Conservation (phyloP, 2,888 invertebrate genomes). For the Meta bourneti region DNA sequence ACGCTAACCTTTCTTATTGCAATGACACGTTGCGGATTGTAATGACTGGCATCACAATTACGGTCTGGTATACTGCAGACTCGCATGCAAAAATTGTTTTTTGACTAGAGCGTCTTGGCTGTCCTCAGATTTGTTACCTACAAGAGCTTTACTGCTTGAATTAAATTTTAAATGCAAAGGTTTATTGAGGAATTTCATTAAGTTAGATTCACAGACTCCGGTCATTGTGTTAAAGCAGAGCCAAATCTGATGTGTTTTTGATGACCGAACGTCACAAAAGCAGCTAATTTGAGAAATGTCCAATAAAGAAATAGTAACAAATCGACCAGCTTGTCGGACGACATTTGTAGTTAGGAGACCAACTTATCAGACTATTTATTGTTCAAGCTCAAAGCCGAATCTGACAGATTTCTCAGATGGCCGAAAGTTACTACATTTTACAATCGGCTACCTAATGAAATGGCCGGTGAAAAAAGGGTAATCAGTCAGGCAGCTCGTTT, state of each 20-base stretch:
- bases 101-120: too few relatives aligned
- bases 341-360: too few relatives aligned
- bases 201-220: slow-evolving; percentile 9
- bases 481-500: slow-evolving; percentile 51
- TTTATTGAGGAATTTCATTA: slow-evolving; percentile 42
- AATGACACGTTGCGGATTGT: slow-evolving; percentile 2
- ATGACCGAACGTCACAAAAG: too few relatives aligned
- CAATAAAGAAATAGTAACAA: too few relatives aligned
- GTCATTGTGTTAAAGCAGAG: background rate
- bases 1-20: slow-evolving; percentile 44
- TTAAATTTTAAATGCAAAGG: too few relatives aligned
- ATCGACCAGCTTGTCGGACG: too few relatives aligned
- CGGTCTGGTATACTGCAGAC: background rate
- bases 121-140: too few relatives aligned
- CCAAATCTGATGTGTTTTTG: too few relatives aligned
- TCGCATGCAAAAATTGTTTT: too few relatives aligned
- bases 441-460: slow-evolving; percentile 44
- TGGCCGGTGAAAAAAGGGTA: slow-evolving; percentile 44
- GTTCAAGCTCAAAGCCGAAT: slow-evolving; percentile 38
- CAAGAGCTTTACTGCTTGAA: too few relatives aligned
- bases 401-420: slow-evolving; percentile 66
- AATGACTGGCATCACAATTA: background rate
- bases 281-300: too few relatives aligned
- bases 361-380: slow-evolving; percentile 18
- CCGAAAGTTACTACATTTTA: slow-evolving; percentile 39